Conservation (phyloP, 1,140 invertebrate species). For the Steinernema khuongi region DNA sequence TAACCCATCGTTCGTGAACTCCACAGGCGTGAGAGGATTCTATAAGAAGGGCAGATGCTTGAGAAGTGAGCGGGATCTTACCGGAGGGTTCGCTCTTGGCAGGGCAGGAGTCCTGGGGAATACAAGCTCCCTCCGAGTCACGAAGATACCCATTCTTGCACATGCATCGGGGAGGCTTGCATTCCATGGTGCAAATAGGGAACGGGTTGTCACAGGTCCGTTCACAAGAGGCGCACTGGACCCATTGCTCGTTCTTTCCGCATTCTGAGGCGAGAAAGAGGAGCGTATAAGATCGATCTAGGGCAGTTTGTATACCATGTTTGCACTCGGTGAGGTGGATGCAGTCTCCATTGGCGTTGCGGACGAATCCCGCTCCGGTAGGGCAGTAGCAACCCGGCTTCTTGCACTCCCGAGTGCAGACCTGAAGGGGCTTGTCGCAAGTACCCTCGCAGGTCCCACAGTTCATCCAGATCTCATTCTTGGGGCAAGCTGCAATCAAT, state of each 20-base stretch:
- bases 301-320: too few species aligned
- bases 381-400: background rate
- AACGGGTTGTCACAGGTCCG: background rate
- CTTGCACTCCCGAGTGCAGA: slow-evolving; percentile 17
- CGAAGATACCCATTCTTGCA: background rate
- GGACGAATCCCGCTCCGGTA: background rate
- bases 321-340: background rate
- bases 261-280: too few species aligned
- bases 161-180: background rate
- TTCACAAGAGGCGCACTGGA: background rate
- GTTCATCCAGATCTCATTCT: background rate
- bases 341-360: background rate
- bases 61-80: background rate
- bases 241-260: background rate
- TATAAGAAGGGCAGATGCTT: background rate
- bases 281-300: too few species aligned
- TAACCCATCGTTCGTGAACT: background rate
- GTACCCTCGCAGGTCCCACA: background rate
- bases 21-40: background rate
- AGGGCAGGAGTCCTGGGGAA: background rate
- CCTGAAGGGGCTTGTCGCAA: background rate
- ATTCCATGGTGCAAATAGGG: slow-evolving; percentile 17
- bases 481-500: background rate
- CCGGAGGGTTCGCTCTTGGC: background rate
- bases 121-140: background rate